Evolutionary conservation across 2,888 invertebrate species (phyloP), one percentile per base, ranked within the genome.

Genomic region (Watsonalla binaria): DNA sequence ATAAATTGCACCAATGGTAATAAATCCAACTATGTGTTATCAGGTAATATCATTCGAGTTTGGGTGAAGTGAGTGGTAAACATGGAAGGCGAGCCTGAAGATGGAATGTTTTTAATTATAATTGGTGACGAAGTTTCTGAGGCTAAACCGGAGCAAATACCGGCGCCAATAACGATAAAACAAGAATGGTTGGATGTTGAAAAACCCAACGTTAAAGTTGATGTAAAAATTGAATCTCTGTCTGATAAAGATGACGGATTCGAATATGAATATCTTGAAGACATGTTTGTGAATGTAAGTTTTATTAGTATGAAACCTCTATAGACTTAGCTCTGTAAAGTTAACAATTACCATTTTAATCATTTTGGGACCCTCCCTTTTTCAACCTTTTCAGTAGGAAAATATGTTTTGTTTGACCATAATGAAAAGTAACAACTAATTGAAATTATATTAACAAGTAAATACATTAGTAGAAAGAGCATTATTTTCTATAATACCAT

Each of bases 51-150:
- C 34, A 24, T 46, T 46, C 15, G 24, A 14, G 24, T 24, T 24
- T 24, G 24, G 24, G 24, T 24, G 24, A 24, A 24, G 24, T 2
- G n/a, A 24, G 24, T 2, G n/a, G n/a, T 9, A 52, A 47, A 54
- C 35, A 39, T 24, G n/a, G 47, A 55, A 13, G 72, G 75, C 72
- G 72, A 73, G 35, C 59, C 66, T 6, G 74, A 76, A 6, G 79
- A 78, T 47, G 80, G 78, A 47, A 68, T 73, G 62, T 61, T 76
- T 59, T 60, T 81, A 54, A 68, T 82, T 50, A 74, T 80, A 47
- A 60, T 78, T 13, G 75, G 65, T 5, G 73, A 80, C 48, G 65
- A 66, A 35, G 52, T 57, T 42, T 55, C 57, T 39, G 56, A 53
- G 15, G 13, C n/a, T n/a, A 59, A 7, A 15, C 70, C 70, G 71